Conservation (phyloP, 2,888 invertebrate genomes). For the Scaptomyza tumidula region DNA sequence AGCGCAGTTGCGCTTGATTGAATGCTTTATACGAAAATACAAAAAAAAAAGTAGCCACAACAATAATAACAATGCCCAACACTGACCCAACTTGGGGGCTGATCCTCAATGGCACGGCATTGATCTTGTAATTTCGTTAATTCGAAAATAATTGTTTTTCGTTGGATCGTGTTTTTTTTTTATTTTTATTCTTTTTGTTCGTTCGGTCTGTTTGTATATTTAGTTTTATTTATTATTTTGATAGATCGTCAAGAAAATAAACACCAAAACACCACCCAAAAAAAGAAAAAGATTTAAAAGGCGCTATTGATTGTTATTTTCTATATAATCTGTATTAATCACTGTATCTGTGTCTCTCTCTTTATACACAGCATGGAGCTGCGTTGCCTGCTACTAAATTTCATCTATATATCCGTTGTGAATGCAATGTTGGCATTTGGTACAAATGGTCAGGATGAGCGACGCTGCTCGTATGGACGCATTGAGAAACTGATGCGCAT, state of each 20-base stretch:
- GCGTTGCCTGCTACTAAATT: slow-evolving; percentile 69
- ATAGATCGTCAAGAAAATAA: slow-evolving; percentile 49
- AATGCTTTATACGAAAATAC: slow-evolving; percentile 33
- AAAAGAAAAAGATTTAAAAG: slow-evolving; percentile 31
- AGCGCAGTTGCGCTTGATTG: slow-evolving; percentile 71
- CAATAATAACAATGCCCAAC: slow-evolving; percentile 15
- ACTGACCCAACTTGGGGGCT: slow-evolving; percentile 32
- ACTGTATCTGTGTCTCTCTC: slow-evolving; percentile 6
- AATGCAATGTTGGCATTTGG: slow-evolving; percentile 78
- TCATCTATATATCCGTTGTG: slow-evolving; percentile 57
- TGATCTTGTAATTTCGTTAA: slow-evolving; percentile 78
- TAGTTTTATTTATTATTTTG: slow-evolving; percentile 64
- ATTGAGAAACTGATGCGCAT: slow-evolving; percentile 81
- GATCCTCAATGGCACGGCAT: slow-evolving; percentile 64
- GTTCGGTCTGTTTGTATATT: slow-evolving; percentile 2
- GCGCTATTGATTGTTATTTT: slow-evolving; percentile 13
- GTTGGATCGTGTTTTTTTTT: not conserved
- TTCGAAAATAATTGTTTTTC: slow-evolving; percentile 71
- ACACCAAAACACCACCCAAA: slow-evolving; percentile 41
- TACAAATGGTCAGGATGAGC: slow-evolving; percentile 73
- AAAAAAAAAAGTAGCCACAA: not conserved
- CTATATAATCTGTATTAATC: not conserved
- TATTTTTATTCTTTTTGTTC: too few species aligned
- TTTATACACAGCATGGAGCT: slow-evolving; percentile 70
- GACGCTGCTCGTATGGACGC: slow-evolving; percentile 80